These are phyloP conservation scores for Schizaphis graminum DNA, from an alignment of 2,888 invertebrate species.

Conservation along the genomic window DNA sequence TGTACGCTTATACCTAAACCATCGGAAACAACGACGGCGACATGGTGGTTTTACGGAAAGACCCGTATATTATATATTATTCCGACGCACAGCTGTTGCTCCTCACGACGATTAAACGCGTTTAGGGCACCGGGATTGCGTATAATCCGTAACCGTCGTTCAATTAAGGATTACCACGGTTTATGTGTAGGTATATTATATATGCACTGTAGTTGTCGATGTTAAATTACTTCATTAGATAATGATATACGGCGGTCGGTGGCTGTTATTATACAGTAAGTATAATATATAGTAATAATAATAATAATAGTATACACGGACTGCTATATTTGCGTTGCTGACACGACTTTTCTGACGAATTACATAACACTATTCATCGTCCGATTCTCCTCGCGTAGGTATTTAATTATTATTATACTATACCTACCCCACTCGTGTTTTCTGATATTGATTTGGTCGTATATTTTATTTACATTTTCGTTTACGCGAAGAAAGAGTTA, in stretches of 20 bases:
- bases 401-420: neutral
- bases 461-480: neutral
- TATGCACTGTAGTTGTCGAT: neutral
- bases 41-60: neutral
- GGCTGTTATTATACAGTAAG: neutral
- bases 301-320: neutral
- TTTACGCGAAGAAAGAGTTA: neutral
- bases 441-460: neutral
- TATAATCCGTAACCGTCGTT: slow-evolving; percentile 25
- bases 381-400: neutral
- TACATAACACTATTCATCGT: neutral
- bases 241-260: neutral
- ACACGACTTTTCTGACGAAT: neutral
- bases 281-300: neutral
- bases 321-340: neutral
- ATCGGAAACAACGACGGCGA: neutral
- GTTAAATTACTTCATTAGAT: slow-evolving; percentile 14
- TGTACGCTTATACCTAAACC: neutral
- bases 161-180: slow-evolving; percentile 39
- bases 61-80: neutral
- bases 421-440: neutral
- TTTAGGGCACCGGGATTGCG: neutral
- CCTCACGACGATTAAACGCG: slow-evolving; percentile 42
- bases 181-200: neutral
- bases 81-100: slow-evolving; percentile 30